phyloP scores from a whole-genome alignment of 1,140 invertebrate genomes.

The Antheraea pernyi region DNA sequence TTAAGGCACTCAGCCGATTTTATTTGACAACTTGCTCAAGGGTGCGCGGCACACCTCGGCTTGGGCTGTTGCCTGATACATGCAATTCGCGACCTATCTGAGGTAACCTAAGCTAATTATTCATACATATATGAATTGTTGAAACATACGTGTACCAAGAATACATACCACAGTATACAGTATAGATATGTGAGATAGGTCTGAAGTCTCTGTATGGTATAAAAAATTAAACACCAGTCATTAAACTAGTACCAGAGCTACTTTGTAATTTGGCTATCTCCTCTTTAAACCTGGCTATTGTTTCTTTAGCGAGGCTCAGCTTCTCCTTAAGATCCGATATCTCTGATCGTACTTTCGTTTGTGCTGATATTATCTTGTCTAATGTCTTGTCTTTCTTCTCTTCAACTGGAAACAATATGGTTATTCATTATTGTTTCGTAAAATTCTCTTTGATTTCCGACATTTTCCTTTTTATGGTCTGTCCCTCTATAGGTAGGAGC shows the following conservation, averaged over 20 bases:
- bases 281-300: conserved; percentile 92
- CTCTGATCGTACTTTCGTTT: conserved; percentile 91
- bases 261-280: conserved; percentile 88
- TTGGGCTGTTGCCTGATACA: too few species aligned
- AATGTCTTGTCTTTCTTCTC: conserved; percentile 92
- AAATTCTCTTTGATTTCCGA: neutral
- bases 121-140: too few species aligned
- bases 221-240: neutral
- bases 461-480: too few species aligned
- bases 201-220: neutral
- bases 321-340: conserved; percentile 93
- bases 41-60: too few species aligned
- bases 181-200: too few species aligned
- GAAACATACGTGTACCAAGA: too few species aligned
- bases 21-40: too few species aligned
- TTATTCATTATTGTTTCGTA: neutral
- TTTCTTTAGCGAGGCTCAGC: conserved; percentile 93
- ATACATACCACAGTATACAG: too few species aligned
- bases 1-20: too few species aligned
- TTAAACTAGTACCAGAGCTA: neutral
- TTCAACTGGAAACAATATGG: conserved; percentile 85
- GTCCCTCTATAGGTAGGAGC: too few species aligned
- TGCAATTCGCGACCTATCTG: too few species aligned
- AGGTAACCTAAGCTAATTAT: too few species aligned
- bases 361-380: conserved; percentile 88